A percentile compares a stretch with the other conserved stretches of the same genome.
Conservation (phyloP, 2,113 vertebrate species). For the Colius striatus region DNA sequence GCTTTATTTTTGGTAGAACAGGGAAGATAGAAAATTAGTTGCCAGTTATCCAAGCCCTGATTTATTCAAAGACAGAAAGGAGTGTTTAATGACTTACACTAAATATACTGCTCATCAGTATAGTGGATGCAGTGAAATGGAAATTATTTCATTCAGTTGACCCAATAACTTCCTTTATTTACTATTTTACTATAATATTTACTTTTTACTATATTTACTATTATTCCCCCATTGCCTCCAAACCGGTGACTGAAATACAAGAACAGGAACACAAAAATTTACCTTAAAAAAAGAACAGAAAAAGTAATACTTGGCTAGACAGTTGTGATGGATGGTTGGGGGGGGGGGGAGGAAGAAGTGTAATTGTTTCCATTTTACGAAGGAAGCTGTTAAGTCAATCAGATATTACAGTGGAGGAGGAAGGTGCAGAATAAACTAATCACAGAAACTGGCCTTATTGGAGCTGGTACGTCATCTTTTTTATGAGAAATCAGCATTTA, state of each 20-base stretch:
- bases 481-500: conserved; percentile 46
- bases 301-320: not conserved
- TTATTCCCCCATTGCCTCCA: not conserved
- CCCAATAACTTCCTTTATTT: not conserved
- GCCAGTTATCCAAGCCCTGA: not conserved
- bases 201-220: too few species aligned
- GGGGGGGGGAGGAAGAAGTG: not conserved
- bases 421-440: not conserved
- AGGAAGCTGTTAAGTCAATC: not conserved
- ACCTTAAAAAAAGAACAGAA: not conserved
- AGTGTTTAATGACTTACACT: not conserved
- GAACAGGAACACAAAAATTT: not conserved
- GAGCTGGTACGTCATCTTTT: not conserved
- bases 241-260: not conserved
- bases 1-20: not conserved
- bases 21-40: not conserved
- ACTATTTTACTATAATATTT: too few species aligned
- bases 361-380: conserved; percentile 2
- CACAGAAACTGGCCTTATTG: not conserved
- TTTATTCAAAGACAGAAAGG: not conserved
- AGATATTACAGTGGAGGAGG: not conserved
- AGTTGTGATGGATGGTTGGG: not conserved
- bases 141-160: not conserved
- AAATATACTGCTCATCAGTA: not conserved
- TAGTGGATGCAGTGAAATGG: not conserved